A percentile compares a stretch with the other conserved stretches of the same genome.
Conservation (phyloP, 2,113 vertebrate species). For the Varanus komodoensis region DNA sequence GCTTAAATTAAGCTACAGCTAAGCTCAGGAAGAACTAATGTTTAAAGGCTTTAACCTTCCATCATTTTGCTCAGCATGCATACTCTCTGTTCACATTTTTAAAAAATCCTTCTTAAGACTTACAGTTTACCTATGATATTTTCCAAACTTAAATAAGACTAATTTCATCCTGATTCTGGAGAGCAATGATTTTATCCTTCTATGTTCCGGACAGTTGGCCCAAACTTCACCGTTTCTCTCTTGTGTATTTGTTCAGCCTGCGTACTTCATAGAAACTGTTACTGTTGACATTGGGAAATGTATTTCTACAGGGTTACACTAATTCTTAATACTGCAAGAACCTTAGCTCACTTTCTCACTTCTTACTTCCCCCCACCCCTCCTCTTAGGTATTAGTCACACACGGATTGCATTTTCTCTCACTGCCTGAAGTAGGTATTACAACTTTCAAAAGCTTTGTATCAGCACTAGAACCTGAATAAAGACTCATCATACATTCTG, state of each 20-base stretch:
- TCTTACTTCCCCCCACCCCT: background rate
- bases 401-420: background rate
- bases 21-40: background rate
- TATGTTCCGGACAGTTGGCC: background rate
- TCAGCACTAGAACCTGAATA: background rate
- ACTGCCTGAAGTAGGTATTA: background rate
- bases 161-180: background rate
- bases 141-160: slow-evolving; percentile 6
- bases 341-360: background rate
- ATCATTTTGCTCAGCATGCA: background rate
- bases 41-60: background rate
- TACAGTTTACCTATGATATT: background rate
- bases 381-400: background rate
- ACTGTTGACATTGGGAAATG: background rate
- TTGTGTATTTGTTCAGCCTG: slow-evolving; percentile 9
- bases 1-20: background rate
- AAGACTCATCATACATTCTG: background rate
- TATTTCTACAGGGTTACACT: background rate
- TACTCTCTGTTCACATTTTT: background rate
- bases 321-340: slow-evolving; percentile 16
- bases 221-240: background rate
- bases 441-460: background rate
- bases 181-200: background rate
- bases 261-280: background rate
- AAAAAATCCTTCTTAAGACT: background rate